A percentile compares a stretch with the other conserved stretches of the same genome.
phyloP scores from a whole-genome alignment of 2,797 vertebrate genomes.

The Xiphophorus birchmanni region DNA sequence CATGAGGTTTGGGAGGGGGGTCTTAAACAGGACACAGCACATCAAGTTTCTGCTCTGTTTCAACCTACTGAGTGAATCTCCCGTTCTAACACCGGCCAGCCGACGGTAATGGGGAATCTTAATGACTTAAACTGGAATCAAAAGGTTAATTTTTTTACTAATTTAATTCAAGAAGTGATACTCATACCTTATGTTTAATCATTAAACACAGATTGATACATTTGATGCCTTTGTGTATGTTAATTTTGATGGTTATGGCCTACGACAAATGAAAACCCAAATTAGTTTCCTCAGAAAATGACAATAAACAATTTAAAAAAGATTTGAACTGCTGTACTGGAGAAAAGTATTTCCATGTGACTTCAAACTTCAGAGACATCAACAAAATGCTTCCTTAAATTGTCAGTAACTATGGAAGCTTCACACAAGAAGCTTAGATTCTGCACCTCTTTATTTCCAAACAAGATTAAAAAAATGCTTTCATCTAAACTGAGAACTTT shows the following conservation, averaged over 20 bases:
- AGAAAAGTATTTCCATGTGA: background rate
- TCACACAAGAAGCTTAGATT: background rate
- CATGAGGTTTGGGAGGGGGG: background rate
- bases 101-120: background rate
- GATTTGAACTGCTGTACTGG: background rate
- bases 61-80: conserved; percentile 45
- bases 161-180: background rate
- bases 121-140: background rate
- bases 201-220: background rate
- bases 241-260: background rate
- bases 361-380: background rate
- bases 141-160: background rate
- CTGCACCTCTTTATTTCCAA: background rate
- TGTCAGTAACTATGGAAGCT: background rate
- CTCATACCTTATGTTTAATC: background rate
- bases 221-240: background rate
- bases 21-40: background rate
- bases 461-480: background rate
- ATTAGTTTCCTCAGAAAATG: background rate
- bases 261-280: background rate
- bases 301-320: background rate
- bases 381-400: background rate
- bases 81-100: conserved; percentile 9
- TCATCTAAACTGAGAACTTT: background rate
- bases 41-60: conserved; percentile 29